Evolutionary conservation across 2,113 vertebrate species (phyloP), one percentile per base, ranked within the genome.

Genomic region (Labrus mixtus): DNA sequence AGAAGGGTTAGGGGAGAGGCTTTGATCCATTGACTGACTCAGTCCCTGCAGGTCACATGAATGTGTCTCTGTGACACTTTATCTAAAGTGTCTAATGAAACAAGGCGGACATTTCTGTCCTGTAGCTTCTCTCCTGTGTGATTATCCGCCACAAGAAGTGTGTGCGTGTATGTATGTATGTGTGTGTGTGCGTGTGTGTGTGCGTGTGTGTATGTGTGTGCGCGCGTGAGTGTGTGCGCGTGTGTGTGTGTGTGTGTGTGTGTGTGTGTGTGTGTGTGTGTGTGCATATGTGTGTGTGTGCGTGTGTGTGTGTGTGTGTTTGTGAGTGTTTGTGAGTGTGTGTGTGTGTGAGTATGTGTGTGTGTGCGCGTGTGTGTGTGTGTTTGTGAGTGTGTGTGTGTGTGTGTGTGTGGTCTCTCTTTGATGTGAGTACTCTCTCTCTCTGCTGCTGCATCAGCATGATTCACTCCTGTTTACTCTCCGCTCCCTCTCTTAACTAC

Each of bases 381-480:
- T 63, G 58, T 41, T 59, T 39, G 61, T 8, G 57, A 17, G 45
- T 46, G 45, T 5, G 45, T 46, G 45, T 20, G 66, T 45, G 68
- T 25, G 65, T 41, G 73, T 62, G 57, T 39, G 62, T 37, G 60
- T 7, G 29, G 73, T 57, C 70, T 57, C 39, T 41, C 73, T 86
- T 89, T 86, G 74, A 87, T 85, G 79, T 78, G 64, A 67, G 68
- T 43, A 59, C 61, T 68, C 72, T 61, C 50, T 74, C 51, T 51
- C 25, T 61, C 19, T 60, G 43, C 73, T 60, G 43, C 73, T 78
- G 77, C 82, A 68, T 88, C 89, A 82, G 83, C 72, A 50, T 69
- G 57, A 82, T 86, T 87, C 74, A 85, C 79, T 77, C 74, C 58
- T 85, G 73, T 90, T 86, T 79, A 90, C 87, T 81, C 43, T 54